These are phyloP conservation scores for Paratilapia polleni DNA, from an alignment of 2,113 vertebrate genomes.

Conservation along the genomic window DNA sequence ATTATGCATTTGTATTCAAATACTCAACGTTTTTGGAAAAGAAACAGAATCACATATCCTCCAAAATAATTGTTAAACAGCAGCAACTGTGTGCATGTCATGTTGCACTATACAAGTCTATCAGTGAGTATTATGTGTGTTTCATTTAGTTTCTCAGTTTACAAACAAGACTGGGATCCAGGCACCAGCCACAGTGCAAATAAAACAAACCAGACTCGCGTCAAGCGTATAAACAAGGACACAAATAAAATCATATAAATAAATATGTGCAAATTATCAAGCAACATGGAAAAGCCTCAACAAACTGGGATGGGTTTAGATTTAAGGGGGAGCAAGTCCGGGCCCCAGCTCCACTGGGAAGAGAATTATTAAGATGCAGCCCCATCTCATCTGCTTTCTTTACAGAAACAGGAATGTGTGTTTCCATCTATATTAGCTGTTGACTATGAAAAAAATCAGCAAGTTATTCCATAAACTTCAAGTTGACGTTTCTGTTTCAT, in stretches of 20 bases:
- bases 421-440: not conserved
- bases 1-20: not conserved
- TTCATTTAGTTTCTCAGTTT: conserved; percentile 10
- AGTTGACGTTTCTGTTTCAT: not conserved
- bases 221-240: conserved; percentile 14
- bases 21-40: too few species aligned
- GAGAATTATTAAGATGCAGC: not conserved
- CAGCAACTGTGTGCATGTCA: not conserved
- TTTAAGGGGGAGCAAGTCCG: not conserved
- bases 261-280: conserved; percentile 44
- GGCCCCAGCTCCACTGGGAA: not conserved
- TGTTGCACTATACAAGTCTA: not conserved
- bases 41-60: too few species aligned
- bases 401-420: not conserved
- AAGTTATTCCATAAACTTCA: not conserved
- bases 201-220: conserved; percentile 42
- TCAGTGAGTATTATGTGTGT: not conserved
- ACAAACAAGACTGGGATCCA: conserved; percentile 45
- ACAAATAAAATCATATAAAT: conserved; percentile 41
- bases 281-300: conserved; percentile 15
- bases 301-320: not conserved
- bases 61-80: not conserved
- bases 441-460: not conserved
- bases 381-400: conserved; percentile 7
- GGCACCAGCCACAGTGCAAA: conserved; percentile 39